Percentiles rank a stretch among this genome's conserved stretches.
Conservation (phyloP, 2,797 vertebrate species). For the Melanotaenia pygmaea region DNA sequence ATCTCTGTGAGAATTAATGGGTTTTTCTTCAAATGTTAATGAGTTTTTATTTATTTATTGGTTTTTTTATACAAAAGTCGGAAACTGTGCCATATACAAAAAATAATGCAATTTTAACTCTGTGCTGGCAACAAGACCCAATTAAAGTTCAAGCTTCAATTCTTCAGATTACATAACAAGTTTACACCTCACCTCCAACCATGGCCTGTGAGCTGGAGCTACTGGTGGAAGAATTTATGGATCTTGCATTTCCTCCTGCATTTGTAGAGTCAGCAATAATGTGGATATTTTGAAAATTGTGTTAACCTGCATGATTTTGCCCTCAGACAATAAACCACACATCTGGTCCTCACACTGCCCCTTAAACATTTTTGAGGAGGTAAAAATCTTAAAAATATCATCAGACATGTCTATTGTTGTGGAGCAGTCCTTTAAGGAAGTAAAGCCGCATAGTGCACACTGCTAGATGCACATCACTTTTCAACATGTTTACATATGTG, state of each 20-base stretch:
- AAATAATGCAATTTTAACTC: neutral
- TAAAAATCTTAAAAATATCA: too few relatives aligned
- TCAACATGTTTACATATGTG: too few relatives aligned
- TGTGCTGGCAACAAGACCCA: neutral
- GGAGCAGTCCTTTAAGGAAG: too few relatives aligned
- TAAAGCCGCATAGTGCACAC: too few relatives aligned
- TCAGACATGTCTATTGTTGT: too few relatives aligned
- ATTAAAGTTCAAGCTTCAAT: neutral
- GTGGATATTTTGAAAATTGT: neutral
- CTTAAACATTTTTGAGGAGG: too few relatives aligned
- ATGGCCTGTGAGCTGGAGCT: neutral
- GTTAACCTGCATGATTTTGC: too few relatives aligned
- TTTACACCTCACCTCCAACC: neutral
- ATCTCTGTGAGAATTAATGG: slow-evolving; percentile 8
- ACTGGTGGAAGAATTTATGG: neutral
- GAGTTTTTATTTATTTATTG: neutral
- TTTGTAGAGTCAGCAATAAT: neutral
- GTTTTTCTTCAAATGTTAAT: neutral
- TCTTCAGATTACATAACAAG: neutral
- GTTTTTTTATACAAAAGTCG: neutral
- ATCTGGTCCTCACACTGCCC: too few relatives aligned
- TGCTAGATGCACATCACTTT: too few relatives aligned
- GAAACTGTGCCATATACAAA: neutral
- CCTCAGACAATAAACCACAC: too few relatives aligned
- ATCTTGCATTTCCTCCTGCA: neutral